A percentile compares a stretch with the other conserved stretches of the same genome.
These are phyloP conservation scores for Perca schrenkii DNA, from an alignment of 2,113 vertebrate genomes.

Conservation along the genomic window DNA sequence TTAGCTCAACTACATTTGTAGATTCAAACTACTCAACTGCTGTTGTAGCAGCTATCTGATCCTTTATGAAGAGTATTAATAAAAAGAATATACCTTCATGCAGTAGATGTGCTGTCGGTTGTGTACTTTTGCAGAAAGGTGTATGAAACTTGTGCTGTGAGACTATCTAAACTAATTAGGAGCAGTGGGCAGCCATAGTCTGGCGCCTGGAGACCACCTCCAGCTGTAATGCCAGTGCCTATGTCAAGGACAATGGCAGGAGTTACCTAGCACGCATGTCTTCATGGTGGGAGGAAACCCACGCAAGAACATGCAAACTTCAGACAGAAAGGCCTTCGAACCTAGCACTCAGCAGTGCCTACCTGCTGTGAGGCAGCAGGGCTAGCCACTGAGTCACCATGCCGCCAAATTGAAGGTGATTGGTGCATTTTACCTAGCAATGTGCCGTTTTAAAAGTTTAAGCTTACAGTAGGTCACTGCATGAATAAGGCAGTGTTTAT, in stretches of 20 bases:
- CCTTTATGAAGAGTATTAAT: constrained; percentile 40
- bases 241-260: no score
- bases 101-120: not conserved
- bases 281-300: no score
- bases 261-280: no score
- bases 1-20: constrained; percentile 60
- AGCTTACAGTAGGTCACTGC: not conserved
- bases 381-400: no score
- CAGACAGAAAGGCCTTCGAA: no score
- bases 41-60: constrained; percentile 3
- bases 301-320: no score
- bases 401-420: not conserved
- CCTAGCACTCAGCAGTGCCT: no score
- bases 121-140: not conserved
- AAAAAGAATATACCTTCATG: constrained; percentile 1
- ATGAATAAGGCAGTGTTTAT: not conserved
- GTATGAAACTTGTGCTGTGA: not conserved
- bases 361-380: no score
- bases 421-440: not conserved
- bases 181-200: no score
- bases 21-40: constrained; percentile 45
- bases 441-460: not conserved
- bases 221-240: no score
- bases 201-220: no score
- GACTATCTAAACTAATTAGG: not conserved